Conservation (phyloP, 2,888 invertebrate species). For the Melipona beecheii region DNA sequence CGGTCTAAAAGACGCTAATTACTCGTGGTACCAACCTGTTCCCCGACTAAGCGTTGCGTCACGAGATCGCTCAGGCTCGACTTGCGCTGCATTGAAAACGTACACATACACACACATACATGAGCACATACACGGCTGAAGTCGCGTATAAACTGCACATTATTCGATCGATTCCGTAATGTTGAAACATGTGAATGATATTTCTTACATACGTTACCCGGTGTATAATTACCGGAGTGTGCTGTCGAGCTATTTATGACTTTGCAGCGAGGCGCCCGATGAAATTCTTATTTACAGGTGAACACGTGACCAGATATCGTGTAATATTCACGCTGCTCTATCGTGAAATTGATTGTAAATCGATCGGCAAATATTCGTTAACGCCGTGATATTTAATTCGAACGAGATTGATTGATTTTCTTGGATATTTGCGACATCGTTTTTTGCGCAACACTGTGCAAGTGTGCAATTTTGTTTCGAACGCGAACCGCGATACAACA, state of each 20-base stretch:
- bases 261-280: not conserved
- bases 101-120: not conserved
- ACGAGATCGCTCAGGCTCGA: conserved; percentile 1
- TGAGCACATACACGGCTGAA: not conserved
- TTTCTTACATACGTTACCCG: not conserved
- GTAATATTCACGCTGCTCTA: not conserved
- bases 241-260: not conserved
- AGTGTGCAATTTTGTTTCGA: not conserved
- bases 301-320: not conserved
- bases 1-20: conserved; percentile 7
- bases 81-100: not conserved
- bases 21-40: conserved; percentile 23
- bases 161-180: conserved; percentile 14
- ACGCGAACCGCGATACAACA: not conserved
- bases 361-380: not conserved
- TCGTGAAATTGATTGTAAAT: not conserved
- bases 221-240: not conserved
- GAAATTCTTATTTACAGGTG: conserved; percentile 6
- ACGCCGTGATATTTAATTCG: not conserved
- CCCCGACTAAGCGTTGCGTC: not conserved
- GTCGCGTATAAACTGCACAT: not conserved
- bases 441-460: not conserved
- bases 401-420: not conserved
- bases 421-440: not conserved
- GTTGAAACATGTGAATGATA: conserved; percentile 19